Evolutionary conservation across 2,797 vertebrate species (phyloP).

Genomic region (Limosa lapponica): DNA sequence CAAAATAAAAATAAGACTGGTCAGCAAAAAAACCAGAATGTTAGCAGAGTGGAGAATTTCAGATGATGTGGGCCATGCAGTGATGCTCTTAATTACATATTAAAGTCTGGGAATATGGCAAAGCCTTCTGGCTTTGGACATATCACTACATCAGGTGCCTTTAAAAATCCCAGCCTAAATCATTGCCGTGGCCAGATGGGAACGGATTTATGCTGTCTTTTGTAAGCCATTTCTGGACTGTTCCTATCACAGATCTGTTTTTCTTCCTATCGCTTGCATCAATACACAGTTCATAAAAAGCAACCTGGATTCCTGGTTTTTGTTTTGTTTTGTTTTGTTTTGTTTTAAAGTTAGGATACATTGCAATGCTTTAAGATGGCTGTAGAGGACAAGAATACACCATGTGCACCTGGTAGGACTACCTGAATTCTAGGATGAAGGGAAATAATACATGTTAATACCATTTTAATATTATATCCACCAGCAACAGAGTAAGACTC

Average conservation of each 20-base stretch:
- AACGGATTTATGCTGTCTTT: not conserved
- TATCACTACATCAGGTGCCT: not conserved
- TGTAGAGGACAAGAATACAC: not conserved
- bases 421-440: not conserved
- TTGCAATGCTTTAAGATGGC: not conserved
- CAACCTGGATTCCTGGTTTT: not conserved
- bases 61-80: not conserved
- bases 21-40: not conserved
- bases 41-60: not conserved
- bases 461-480: not conserved
- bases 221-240: not conserved
- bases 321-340: too few relatives aligned
- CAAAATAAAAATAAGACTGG: not conserved
- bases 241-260: not conserved
- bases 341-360: not conserved
- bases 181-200: not conserved
- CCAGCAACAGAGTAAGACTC: not conserved
- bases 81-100: not conserved
- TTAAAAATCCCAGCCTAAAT: conserved; percentile 8
- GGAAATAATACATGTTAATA: not conserved
- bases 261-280: not conserved
- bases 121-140: not conserved
- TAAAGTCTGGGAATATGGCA: not conserved
- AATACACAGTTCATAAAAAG: not conserved
- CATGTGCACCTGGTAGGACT: not conserved